Conservation (phyloP, 2,888 invertebrate species). For the Athetis lepigone region DNA sequence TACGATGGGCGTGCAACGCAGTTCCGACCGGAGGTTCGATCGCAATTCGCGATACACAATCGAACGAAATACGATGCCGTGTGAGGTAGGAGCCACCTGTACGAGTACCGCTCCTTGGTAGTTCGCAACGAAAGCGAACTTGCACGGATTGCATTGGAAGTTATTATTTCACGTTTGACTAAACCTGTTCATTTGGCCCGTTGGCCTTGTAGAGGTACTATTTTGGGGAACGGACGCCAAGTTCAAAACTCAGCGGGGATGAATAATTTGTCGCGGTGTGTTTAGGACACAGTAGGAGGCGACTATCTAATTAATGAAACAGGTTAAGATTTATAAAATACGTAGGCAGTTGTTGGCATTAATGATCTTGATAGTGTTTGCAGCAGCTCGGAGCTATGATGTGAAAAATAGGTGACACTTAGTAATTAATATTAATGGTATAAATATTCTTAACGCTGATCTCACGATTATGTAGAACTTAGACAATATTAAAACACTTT, state of each 20-base stretch:
- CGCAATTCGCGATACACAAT: slow-evolving; percentile 76
- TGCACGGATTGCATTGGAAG: slow-evolving; percentile 64
- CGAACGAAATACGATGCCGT: slow-evolving; percentile 80
- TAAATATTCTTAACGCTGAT: slow-evolving; percentile 23
- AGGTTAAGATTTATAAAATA: slow-evolving; percentile 61
- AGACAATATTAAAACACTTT: neutral
- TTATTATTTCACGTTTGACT: slow-evolving; percentile 56
- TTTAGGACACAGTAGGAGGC: slow-evolving; percentile 72
- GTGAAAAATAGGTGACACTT: slow-evolving; percentile 53
- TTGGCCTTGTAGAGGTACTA: slow-evolving; percentile 57
- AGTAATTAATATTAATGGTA: slow-evolving; percentile 37
- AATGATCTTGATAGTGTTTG: slow-evolving; percentile 44
- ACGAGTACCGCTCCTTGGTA: slow-evolving; percentile 49
- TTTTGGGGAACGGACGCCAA: slow-evolving; percentile 57
- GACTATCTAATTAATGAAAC: slow-evolving; percentile 69
- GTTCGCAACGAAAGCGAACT: slow-evolving; percentile 64
- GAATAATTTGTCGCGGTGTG: slow-evolving; percentile 67
- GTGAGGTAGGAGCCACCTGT: slow-evolving; percentile 82
- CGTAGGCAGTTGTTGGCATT: slow-evolving; percentile 50
- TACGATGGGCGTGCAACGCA: slow-evolving; percentile 82
- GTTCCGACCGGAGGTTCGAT: slow-evolving; percentile 89
- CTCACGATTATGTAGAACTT: neutral
- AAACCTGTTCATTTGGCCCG: slow-evolving; percentile 56
- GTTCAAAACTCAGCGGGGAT: slow-evolving; percentile 69
- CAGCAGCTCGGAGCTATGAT: slow-evolving; percentile 35